Evolutionary conservation across 2,113 vertebrate genomes (phyloP).

Genomic region (Salvator merianae): DNA sequence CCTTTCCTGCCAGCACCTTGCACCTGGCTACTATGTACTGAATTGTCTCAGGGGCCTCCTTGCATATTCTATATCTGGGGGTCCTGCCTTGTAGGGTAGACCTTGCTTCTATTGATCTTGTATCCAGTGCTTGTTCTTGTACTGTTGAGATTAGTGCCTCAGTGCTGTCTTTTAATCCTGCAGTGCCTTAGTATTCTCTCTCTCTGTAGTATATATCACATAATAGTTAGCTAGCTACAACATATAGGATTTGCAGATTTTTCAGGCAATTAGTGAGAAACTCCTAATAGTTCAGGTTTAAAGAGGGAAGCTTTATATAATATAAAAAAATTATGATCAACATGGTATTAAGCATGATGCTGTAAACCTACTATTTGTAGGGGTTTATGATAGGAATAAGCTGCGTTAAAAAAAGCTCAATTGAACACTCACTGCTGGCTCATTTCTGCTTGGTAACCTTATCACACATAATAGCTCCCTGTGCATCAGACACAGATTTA

Average conservation of each 20-base stretch:
- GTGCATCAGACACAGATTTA: constrained; percentile 61
- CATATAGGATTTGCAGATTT: background rate
- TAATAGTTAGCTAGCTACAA: background rate
- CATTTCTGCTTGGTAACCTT: constrained; percentile 40
- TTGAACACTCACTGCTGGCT: constrained; percentile 49
- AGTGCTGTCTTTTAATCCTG: too few relatives aligned
- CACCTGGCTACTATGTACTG: too few relatives aligned
- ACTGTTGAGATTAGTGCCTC: too few relatives aligned
- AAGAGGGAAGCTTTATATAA: too few relatives aligned
- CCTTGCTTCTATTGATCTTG: too few relatives aligned
- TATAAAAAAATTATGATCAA: constrained; percentile 28
- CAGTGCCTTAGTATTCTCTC: too few relatives aligned
- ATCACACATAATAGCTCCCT: constrained; percentile 48
- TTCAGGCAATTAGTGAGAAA: background rate
- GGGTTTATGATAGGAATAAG: constrained; percentile 45
- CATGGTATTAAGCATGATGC: constrained; percentile 37
- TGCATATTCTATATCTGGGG: too few relatives aligned
- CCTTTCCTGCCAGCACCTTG: too few relatives aligned
- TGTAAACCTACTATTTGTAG: constrained; percentile 54
- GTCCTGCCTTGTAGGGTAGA: too few relatives aligned
- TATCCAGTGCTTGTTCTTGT: too few relatives aligned
- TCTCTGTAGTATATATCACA: too few relatives aligned
- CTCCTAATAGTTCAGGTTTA: background rate
- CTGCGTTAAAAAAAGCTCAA: constrained; percentile 20
- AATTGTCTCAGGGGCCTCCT: too few relatives aligned